Base-by-base conservation (phyloP, 2,888 invertebrate species). In the Vesta saturnalis region DNA sequence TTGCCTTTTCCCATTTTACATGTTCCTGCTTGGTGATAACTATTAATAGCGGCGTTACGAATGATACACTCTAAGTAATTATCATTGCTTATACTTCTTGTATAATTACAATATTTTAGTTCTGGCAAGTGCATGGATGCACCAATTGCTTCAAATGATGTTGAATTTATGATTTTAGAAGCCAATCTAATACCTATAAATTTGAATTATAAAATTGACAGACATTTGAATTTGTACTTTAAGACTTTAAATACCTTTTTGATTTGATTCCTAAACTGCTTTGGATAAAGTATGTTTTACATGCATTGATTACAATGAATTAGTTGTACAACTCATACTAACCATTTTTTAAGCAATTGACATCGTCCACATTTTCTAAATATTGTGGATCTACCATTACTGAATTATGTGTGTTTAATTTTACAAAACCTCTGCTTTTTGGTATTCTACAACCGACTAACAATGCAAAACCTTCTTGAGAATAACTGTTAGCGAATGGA, bases 1-100 rank as follows among this genome's bases (percentile, higher is more conserved):
- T 77, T 76, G 1, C 73, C 64, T 8, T 73, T 74, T 1, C 92
- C 94, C 81, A 94, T 93, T 35, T 89, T 88, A 78, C 93, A 92
- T 0, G 92, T 93, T 10, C 95, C 94, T 0, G 90, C 92, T 0
- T 90, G 91, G 81, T 95, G 95, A 80, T 95, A 94, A 0, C 92
- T 91, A 0, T 92, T 89, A 19, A 92, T 85, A 0, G 89, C 90
- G 6, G 87, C 87, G 35, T 88, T 87, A 63, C 90, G 85, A 64
- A 91, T 83, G 14, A 91, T 78, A 77, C 92, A 92, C 73, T 90
- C 90, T 55, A 92, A 76, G 77, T 88, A 92, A 47, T 85, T 86
- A 79, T 85, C 85, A 49, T 87, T 85, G 0, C 87, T 82, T 1
- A 86, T 85, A 15, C 47, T 49, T 39, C 8, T 39, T 3, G 39